Conservation (phyloP, 2,113 vertebrate species). For the Dipodomys spectabilis region DNA sequence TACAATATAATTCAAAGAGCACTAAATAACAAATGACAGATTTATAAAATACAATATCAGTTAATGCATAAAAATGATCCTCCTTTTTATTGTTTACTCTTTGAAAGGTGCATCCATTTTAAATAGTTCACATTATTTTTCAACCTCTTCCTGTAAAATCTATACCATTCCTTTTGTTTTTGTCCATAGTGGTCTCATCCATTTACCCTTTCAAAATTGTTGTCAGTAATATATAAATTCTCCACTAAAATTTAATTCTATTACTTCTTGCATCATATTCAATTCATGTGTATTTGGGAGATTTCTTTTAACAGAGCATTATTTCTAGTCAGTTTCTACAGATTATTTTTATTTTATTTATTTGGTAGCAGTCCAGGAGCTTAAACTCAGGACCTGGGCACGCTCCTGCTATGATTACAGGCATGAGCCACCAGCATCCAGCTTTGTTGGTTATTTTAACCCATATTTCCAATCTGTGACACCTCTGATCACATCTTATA, state of each 20-base stretch:
- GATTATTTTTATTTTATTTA: no score
- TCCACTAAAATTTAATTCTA: neutral
- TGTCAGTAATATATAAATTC: neutral
- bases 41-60: conserved; percentile 2
- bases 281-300: neutral
- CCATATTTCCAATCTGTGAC: neutral
- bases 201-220: neutral
- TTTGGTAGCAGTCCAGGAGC: no score
- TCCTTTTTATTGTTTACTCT: neutral
- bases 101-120: neutral
- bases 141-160: neutral
- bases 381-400: no score
- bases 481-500: neutral
- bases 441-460: conserved; percentile 3
- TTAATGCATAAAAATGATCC: neutral
- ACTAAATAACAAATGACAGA: neutral
- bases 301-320: neutral
- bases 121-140: conserved; percentile 35
- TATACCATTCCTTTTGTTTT: neutral
- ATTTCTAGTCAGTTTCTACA: neutral
- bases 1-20: conserved; percentile 14
- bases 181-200: neutral
- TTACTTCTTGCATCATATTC: neutral
- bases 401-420: no score
- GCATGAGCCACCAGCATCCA: no score